These are phyloP conservation scores for Phyllostomus discolor DNA, from an alignment of 2,113 vertebrate genomes.

Conservation along the genomic window DNA sequence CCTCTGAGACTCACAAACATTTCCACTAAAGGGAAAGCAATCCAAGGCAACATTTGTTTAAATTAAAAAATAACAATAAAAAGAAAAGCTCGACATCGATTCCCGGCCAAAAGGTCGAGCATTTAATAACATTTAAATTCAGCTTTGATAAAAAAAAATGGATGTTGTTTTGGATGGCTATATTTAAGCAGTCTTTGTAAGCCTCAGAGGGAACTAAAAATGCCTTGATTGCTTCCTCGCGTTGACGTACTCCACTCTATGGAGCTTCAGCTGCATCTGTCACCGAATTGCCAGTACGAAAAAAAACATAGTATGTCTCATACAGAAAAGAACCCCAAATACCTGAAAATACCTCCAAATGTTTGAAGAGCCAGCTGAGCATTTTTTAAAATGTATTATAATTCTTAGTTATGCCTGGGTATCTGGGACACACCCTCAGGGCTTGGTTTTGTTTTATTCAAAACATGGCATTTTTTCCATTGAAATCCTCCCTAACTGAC, in stretches of 20 bases:
- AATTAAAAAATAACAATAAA: constrained; percentile 76
- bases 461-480: constrained; percentile 6
- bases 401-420: constrained; percentile 28
- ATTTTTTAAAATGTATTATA: constrained; percentile 32
- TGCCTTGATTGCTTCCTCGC: constrained; percentile 49
- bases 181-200: constrained; percentile 57
- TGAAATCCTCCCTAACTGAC: neutral
- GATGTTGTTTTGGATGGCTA: constrained; percentile 56
- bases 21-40: constrained; percentile 57
- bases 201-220: constrained; percentile 49
- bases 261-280: constrained; percentile 44
- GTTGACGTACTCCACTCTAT: constrained; percentile 39
- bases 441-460: neutral
- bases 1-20: constrained; percentile 72
- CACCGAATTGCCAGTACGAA: constrained; percentile 52
- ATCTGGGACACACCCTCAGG: neutral
- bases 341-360: constrained; percentile 54
- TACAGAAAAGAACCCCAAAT: constrained; percentile 37
- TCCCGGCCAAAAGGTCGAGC: constrained; percentile 49
- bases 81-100: constrained; percentile 60
- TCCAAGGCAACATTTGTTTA: constrained; percentile 69
- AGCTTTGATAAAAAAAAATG: constrained; percentile 59
- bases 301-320: constrained; percentile 55
- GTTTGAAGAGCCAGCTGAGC: constrained; percentile 14
- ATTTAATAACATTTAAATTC: constrained; percentile 68